Evolutionary conservation across 2,888 invertebrate species (phyloP).

Genomic region (Microctonus brassicae): DNA sequence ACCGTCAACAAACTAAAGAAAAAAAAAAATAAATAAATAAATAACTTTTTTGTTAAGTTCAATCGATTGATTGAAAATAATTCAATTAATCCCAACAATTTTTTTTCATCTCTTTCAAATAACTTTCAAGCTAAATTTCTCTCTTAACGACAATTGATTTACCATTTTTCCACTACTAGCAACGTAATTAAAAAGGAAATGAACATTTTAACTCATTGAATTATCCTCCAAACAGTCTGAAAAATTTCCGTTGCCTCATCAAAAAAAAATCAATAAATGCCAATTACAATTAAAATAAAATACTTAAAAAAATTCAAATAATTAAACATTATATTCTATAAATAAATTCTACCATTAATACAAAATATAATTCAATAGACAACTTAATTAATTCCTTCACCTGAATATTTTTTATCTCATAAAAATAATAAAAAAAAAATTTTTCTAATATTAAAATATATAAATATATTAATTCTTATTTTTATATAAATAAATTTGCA

Average conservation of each 20-base stretch:
- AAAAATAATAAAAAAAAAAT: background rate
- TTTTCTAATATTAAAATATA: background rate
- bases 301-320: no score
- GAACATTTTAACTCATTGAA: background rate
- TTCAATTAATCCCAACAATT: background rate
- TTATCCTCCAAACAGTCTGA: background rate
- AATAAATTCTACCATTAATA: no score
- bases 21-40: no score
- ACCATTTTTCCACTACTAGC: background rate
- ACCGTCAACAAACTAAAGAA: no score
- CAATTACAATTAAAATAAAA: background rate
- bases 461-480: no score
- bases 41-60: background rate
- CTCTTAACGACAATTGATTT: background rate
- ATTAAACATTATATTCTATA: no score
- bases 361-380: no score
- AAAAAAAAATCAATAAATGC: background rate
- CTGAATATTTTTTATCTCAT: no score
- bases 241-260: background rate
- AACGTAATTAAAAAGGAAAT: background rate
- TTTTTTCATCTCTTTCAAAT: background rate
- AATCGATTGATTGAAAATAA: background rate
- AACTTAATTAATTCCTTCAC: no score
- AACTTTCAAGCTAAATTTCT: background rate
- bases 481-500: background rate